Evolutionary conservation across 2,797 vertebrate genomes (phyloP).

Genomic region (Orestias chungarensis): DNA sequence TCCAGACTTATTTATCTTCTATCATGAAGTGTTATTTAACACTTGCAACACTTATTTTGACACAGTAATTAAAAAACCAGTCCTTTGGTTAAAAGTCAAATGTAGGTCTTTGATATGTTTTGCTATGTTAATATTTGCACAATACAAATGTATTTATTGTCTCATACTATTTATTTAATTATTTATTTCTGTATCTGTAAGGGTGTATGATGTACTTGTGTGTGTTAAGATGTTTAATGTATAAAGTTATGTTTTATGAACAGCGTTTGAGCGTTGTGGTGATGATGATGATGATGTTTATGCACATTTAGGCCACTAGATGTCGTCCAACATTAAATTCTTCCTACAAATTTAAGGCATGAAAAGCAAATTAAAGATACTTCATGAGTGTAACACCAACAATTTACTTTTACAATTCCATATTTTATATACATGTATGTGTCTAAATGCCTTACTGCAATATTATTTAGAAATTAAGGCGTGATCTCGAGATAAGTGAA

Average conservation of each 20-base stretch:
- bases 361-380: not conserved
- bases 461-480: not conserved
- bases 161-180: slow-evolving; percentile 67
- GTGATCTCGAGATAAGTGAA: not conserved
- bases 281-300: not conserved
- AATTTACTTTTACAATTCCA: not conserved
- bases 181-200: slow-evolving; percentile 64
- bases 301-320: slow-evolving; percentile 48
- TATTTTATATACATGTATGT: not conserved
- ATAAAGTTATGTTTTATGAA: slow-evolving; percentile 51
- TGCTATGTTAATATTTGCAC: slow-evolving; percentile 5
- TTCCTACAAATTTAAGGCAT: not conserved
- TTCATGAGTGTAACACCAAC: not conserved
- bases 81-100: slow-evolving; percentile 41
- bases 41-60: too few relatives aligned
- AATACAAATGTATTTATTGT: slow-evolving; percentile 45
- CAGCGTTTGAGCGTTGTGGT: slow-evolving; percentile 10
- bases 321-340: slow-evolving; percentile 43
- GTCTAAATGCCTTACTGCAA: not conserved
- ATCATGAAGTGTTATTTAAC: slow-evolving; percentile 34
- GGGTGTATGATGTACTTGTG: slow-evolving; percentile 52
- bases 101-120: slow-evolving; percentile 26
- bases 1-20: slow-evolving; percentile 19
- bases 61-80: slow-evolving; percentile 16
- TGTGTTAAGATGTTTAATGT: slow-evolving; percentile 37